Evolutionary conservation across 2,113 vertebrate species (phyloP), one percentile per base, ranked within the genome.

Genomic region (Bujurquina vittata): DNA sequence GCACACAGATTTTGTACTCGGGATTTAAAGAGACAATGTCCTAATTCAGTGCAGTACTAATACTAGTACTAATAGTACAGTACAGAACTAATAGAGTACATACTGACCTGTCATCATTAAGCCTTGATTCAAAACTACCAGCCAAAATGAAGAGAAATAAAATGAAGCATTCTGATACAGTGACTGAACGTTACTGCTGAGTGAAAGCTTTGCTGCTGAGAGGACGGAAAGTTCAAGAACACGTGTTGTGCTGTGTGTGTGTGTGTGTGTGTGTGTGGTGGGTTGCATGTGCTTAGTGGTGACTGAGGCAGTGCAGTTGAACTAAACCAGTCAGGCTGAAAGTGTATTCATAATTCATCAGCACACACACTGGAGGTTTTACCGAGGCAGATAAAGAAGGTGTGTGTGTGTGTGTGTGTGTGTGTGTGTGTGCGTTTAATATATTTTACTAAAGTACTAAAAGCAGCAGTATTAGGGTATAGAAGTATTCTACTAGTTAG

Each of bases 331-430:
- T 33, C 77, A 82, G 55, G 77, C 85, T 84, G 72, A 87, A 88
- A 81, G 62, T 82, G 67, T 43, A 85, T 90, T 82, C 83, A 88
- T 91, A 77, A 84, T 91, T 91, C 59, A 91, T 77, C 10, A 46
- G 35, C 55, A 65, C 57, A 75, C 78, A 67, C 83, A 73, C 61
- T 76, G 54, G 79, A 74, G 74, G 46, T 15, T n/a, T 82, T n/a
- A 81, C 35, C 2, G 40, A 20, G 20, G 43, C 37, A 23, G 65
- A 49, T 73, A 29, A 26, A 40, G 12, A 1, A 2, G 29, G 43
- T 12, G 43, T 20, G 15, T 20, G 23, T n/a, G 20, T 29, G 63
- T 46, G 8, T 49, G 46, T 46, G 40, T 3, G 40, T 15, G 4
- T 15, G 11, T 15, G 14, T 10, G 40, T 1, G 11, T 15, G 43